Evolutionary conservation across 2,113 vertebrate genomes (phyloP), one percentile per base, ranked within the genome.

Genomic region (Suncus etruscus): DNA sequence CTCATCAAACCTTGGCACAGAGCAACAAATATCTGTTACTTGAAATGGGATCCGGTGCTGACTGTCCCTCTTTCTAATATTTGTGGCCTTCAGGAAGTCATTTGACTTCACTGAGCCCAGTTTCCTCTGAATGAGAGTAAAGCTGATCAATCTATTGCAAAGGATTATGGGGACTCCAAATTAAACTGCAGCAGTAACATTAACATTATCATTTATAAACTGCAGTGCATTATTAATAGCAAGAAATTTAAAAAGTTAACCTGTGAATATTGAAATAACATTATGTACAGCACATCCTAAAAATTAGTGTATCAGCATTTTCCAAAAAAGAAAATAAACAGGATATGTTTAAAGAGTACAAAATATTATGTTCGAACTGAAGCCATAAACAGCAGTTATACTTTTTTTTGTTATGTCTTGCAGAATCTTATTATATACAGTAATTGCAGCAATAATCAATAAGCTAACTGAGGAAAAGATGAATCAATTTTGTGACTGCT

Each of bases 371-470:
- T 18, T 86, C 54, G 90, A 68, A 72, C 7, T 25, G 39, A 89
- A 54, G 12, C 68, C 16, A 32, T 18, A 16, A 88, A 86, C 51
- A 39, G 16, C 58, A 39, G 69, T 73, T 69, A 86, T 32, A 74
- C 66, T 29, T 66, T 66, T 29, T 77, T 90, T 18, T 83, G 86
- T 69, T 20, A 25, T 83, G 16, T 83, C 76, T 61, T 66, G 66
- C 22, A 89, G 76, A 91, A 92, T 87, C 94, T 39, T 0, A n/a
- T 92, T 84, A 91, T 75, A 83, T 10, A 54, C 11, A 93, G 95
- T 95, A 95, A 95, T 72, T 95, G 94, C 77, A 93, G 89, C 89
- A 87, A 95, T 96, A 93, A 96, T 96, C 96, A 95, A 97, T 97
- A 95, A 91, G 78, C 75, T 94, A 94, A 90, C 84, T n/a, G 70